Conservation (phyloP, 2,888 invertebrate species). For the Salticus scenicus region DNA sequence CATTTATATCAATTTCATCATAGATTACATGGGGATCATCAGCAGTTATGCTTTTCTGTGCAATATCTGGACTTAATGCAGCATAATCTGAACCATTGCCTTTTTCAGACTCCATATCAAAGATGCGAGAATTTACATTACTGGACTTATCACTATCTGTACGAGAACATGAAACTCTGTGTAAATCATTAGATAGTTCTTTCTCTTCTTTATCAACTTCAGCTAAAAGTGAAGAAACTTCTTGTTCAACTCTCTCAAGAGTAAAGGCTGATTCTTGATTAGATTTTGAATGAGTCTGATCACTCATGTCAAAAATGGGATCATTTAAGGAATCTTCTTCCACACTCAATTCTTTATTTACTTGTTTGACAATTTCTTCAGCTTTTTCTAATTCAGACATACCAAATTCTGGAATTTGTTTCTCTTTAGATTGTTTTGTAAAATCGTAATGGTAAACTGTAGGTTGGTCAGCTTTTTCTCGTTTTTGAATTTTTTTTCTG, state of each 20-base stretch:
- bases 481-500: slow-evolving; percentile 54
- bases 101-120: slow-evolving; percentile 14
- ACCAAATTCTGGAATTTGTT: slow-evolving; percentile 27
- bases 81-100: slow-evolving; percentile 15
- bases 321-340: slow-evolving; percentile 43
- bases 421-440: slow-evolving; percentile 45
- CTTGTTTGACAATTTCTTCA: slow-evolving; percentile 63
- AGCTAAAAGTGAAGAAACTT: slow-evolving; percentile 55
- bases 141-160: slow-evolving; percentile 25
- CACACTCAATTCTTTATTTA: slow-evolving; percentile 32
- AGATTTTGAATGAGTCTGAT: slow-evolving; percentile 20
- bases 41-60: not conserved
- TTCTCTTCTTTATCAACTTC: slow-evolving; percentile 65
- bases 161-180: slow-evolving; percentile 15
- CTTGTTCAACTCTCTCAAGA: slow-evolving; percentile 61
- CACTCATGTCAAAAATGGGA: slow-evolving; percentile 7
- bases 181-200: slow-evolving; percentile 41
- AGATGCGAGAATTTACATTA: slow-evolving; percentile 12
- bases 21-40: not conserved
- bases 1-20: slow-evolving; percentile 1
- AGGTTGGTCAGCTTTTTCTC: slow-evolving; percentile 54
- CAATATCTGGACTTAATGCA: slow-evolving; percentile 12
- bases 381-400: slow-evolving; percentile 55
- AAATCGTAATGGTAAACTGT: slow-evolving; percentile 64
- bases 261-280: slow-evolving; percentile 37